A percentile compares a stretch with the other conserved stretches of the same genome.
Conservation (phyloP, 1,140 invertebrate genomes). For the Euborellia annulipes region DNA sequence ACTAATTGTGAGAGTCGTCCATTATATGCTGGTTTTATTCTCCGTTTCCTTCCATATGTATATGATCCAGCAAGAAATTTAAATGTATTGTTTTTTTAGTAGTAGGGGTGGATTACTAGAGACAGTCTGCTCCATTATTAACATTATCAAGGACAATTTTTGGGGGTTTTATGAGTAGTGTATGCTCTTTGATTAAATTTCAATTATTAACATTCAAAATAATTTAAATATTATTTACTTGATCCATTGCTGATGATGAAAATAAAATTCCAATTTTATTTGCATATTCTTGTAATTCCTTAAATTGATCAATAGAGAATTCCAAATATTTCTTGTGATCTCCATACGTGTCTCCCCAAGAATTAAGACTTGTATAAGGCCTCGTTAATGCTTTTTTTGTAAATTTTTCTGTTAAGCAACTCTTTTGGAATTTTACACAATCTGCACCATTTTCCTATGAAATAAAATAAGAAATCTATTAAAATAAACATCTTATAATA, state of each 20-base stretch:
- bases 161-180: too few species aligned
- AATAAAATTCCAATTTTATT: conserved; percentile 43
- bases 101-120: too few species aligned
- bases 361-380: conserved; percentile 43
- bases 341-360: conserved; percentile 60
- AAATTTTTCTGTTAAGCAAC: conserved; percentile 49
- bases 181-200: too few species aligned
- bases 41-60: too few species aligned
- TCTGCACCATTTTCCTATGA: conserved; percentile 49
- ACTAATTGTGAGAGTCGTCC: too few species aligned
- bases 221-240: conserved; percentile 27
- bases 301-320: conserved; percentile 46
- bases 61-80: too few species aligned
- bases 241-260: conserved; percentile 66
- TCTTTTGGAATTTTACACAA: conserved; percentile 75
- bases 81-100: too few species aligned
- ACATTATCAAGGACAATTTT: too few species aligned
- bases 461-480: conserved; percentile 14
- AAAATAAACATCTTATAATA: not conserved
- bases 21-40: too few species aligned
- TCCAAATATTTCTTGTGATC: conserved; percentile 58
- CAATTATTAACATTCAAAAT: too few species aligned
- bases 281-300: conserved; percentile 46
- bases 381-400: conserved; percentile 40
- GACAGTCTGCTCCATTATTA: too few species aligned